phyloP scores from a whole-genome alignment of 2,797 vertebrate species.

The Danio aesculapii region DNA sequence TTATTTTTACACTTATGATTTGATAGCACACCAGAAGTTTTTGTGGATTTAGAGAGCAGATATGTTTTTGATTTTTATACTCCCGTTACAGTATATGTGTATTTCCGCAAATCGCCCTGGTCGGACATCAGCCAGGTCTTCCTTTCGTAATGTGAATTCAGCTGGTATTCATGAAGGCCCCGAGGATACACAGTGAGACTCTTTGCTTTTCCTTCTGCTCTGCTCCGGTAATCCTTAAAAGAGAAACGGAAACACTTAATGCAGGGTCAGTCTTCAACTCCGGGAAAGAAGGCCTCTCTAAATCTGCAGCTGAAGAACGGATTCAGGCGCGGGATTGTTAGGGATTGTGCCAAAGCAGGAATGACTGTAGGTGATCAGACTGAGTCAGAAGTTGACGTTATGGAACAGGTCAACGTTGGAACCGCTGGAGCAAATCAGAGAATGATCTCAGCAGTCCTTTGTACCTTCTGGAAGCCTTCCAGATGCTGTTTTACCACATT shows the following conservation, averaged over 20 bases:
- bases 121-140: conserved; percentile 29
- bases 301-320: conserved; percentile 48
- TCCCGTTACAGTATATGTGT: neutral
- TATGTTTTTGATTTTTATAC: neutral
- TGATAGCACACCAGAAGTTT: neutral
- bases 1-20: neutral
- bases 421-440: conserved; percentile 22
- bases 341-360: conserved; percentile 49
- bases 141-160: conserved; percentile 17
- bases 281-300: conserved; percentile 54
- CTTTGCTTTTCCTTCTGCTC: conserved; percentile 39
- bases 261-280: conserved; percentile 56
- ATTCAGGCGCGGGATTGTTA: conserved; percentile 46
- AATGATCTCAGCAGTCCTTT: conserved; percentile 50
- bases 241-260: conserved; percentile 63
- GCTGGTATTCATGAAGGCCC: conserved; percentile 43
- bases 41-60: neutral
- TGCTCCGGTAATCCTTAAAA: conserved; percentile 60
- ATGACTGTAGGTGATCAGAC: conserved; percentile 56
- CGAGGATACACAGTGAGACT: conserved; percentile 38
- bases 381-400: conserved; percentile 49
- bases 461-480: conserved; percentile 29
- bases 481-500: conserved; percentile 39
- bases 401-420: conserved; percentile 45
- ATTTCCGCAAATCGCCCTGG: neutral